phyloP scores from a whole-genome alignment of 1,140 invertebrate species.

The Ericerus pela region DNA sequence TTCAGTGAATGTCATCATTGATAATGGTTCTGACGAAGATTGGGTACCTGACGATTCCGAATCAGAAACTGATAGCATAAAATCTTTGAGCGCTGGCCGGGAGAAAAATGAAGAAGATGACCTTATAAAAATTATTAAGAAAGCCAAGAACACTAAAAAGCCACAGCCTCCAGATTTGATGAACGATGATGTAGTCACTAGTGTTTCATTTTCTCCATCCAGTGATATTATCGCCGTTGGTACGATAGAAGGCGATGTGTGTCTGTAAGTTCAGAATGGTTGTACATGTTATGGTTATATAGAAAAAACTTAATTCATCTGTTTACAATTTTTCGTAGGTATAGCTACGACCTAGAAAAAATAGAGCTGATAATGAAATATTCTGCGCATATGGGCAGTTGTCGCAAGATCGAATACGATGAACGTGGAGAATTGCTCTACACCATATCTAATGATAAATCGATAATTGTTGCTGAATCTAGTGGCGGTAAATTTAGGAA shows the following conservation, averaged over 20 bases:
- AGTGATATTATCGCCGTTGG: neutral
- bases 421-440: neutral
- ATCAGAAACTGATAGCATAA: neutral
- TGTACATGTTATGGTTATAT: neutral
- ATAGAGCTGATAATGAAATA: neutral
- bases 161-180: neutral
- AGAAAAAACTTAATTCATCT: too few species aligned
- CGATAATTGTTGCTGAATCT: neutral
- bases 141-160: neutral
- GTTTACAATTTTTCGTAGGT: neutral
- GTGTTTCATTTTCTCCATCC: neutral
- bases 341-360: neutral
- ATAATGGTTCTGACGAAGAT: neutral
- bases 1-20: neutral
- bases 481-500: constrained; percentile 1
- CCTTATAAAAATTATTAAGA: neutral
- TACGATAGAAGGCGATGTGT: neutral
- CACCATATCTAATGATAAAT: constrained; percentile 3
- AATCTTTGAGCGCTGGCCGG: neutral
- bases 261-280: neutral
- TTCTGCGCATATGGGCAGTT: neutral
- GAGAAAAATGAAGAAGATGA: neutral
- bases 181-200: neutral
- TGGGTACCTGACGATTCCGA: neutral
- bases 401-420: neutral